These are phyloP conservation scores for Perdita meconis DNA, from an alignment of 2,888 invertebrate species.

Conservation along the genomic window DNA sequence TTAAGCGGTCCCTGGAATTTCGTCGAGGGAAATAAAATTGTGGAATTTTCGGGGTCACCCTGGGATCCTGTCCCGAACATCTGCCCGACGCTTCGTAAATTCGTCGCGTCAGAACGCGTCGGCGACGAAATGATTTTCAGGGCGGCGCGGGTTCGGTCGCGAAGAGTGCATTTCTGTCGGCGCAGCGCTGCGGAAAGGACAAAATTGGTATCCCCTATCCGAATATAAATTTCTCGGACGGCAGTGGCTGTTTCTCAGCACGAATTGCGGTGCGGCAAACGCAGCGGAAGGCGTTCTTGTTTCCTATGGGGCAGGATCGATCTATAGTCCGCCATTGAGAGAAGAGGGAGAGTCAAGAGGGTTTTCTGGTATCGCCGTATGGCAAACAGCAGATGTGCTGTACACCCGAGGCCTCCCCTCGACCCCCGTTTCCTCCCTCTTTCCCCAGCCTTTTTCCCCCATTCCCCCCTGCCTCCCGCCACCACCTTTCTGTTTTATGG, in stretches of 20 bases:
- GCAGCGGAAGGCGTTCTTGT: constrained; percentile 71
- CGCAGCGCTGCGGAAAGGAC: constrained; percentile 22
- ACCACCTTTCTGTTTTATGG: constrained; percentile 65
- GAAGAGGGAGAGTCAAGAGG: constrained; percentile 70
- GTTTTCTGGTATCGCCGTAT: constrained; percentile 79
- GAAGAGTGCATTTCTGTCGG: neutral
- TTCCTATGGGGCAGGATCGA: constrained; percentile 72
- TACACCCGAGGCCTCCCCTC: constrained; percentile 55
- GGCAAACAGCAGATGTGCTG: constrained; percentile 79
- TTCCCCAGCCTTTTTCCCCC: constrained; percentile 9
- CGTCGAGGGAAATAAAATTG: neutral
- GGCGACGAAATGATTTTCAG: constrained; percentile 40
- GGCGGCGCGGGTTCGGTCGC: neutral
- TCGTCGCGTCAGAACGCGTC: neutral
- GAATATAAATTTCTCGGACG: constrained; percentile 57
- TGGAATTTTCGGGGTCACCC: neutral
- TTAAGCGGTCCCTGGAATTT: neutral
- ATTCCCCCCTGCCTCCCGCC: neutral
- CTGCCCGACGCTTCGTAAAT: neutral
- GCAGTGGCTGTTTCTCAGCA: constrained; percentile 67
- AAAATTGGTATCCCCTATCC: constrained; percentile 41
- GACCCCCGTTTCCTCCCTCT: constrained; percentile 25
- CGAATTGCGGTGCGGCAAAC: constrained; percentile 68
- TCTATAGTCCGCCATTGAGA: constrained; percentile 72
- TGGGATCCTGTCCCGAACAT: neutral